These are phyloP conservation scores for Cetonia aurata DNA, from an alignment of 2,888 invertebrate genomes.

Conservation along the genomic window DNA sequence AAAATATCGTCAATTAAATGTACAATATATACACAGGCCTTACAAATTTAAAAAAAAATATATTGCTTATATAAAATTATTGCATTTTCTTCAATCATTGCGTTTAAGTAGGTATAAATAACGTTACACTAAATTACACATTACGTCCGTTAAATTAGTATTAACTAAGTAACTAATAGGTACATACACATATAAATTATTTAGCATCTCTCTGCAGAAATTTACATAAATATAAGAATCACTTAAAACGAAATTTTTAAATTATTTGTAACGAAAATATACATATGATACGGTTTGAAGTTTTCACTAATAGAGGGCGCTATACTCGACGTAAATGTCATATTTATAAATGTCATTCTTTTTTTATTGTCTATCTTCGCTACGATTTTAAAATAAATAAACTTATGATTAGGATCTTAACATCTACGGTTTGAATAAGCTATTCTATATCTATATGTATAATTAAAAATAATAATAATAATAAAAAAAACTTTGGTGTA, in stretches of 20 bases:
- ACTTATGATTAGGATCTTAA: slow-evolving; percentile 4
- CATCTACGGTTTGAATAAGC: slow-evolving; percentile 2
- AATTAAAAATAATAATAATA: slow-evolving; percentile 14
- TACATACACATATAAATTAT: slow-evolving; percentile 13
- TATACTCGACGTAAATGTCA: background rate
- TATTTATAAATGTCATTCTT: background rate
- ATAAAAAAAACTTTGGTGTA: slow-evolving; percentile 31
- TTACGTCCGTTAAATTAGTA: background rate
- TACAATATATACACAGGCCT: slow-evolving; percentile 41
- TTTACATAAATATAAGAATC: slow-evolving; percentile 12
- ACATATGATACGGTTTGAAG: background rate
- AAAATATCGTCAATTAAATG: slow-evolving; percentile 37
- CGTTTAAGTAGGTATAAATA: background rate
- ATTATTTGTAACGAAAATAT: slow-evolving; percentile 2
- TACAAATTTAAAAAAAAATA: slow-evolving; percentile 19
- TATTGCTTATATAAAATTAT: background rate
- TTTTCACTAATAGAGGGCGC: background rate
- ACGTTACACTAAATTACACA: background rate
- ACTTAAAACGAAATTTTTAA: background rate
- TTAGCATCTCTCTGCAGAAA: background rate
- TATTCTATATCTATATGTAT: slow-evolving; percentile 4
- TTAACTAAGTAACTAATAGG: slow-evolving; percentile 1
- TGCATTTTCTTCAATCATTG: background rate
- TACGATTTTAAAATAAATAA: slow-evolving; percentile 22
- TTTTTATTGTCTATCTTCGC: background rate